phyloP scores from a whole-genome alignment of 2,797 vertebrate species.

The Pristis pectinata region DNA sequence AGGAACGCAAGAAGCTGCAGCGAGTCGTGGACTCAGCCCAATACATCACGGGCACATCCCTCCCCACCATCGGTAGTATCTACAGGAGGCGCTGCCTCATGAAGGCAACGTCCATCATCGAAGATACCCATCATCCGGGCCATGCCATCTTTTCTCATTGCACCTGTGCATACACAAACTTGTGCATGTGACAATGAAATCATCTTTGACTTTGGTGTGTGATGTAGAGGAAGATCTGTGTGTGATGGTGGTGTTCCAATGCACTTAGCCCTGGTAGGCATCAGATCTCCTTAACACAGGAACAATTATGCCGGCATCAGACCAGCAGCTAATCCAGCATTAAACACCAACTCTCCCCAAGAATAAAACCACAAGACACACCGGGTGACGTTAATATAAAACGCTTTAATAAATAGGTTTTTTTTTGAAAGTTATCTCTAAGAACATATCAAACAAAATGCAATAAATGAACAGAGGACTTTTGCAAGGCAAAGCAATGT shows the following conservation, averaged over 20 bases:
- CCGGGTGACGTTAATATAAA: slow-evolving; percentile 69
- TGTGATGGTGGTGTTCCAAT: not conserved
- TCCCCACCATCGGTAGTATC: too few species aligned
- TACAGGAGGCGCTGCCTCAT: too few species aligned
- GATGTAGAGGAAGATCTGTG: not conserved
- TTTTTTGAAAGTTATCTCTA: slow-evolving; percentile 60
- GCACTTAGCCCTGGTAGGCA: not conserved
- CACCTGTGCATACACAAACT: too few species aligned
- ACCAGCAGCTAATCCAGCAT: not conserved
- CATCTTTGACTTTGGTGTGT: not conserved
- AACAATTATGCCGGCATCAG: not conserved
- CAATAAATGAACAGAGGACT: slow-evolving; percentile 73
- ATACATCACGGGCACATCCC: too few species aligned
- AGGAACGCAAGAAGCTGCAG: too few species aligned
- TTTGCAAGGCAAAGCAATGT: slow-evolving; percentile 60
- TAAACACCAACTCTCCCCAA: not conserved
- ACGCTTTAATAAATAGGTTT: slow-evolving; percentile 90
- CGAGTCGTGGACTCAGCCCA: too few species aligned
- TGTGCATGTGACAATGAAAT: too few species aligned
- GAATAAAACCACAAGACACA: not conserved
- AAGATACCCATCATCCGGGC: too few species aligned
- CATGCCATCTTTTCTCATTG: too few species aligned
- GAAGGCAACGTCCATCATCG: too few species aligned
- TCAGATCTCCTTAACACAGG: not conserved
- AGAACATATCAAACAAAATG: slow-evolving; percentile 73